phyloP scores from a whole-genome alignment of 2,113 vertebrate genomes.

The Coracopsis vasa region DNA sequence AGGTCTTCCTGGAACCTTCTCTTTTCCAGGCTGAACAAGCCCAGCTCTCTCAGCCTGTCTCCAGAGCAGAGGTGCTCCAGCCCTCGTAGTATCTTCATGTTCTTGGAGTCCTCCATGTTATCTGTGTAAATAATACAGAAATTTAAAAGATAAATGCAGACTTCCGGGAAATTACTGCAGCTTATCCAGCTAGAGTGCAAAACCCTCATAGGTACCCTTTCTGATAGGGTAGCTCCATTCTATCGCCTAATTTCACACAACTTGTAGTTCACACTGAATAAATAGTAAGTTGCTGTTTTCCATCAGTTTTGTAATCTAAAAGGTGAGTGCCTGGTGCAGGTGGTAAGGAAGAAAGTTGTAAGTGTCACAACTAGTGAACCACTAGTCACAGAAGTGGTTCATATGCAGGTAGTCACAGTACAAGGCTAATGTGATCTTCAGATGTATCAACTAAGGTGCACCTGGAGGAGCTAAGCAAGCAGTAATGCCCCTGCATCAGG shows the following conservation, averaged over 20 bases:
- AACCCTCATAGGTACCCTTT: background rate
- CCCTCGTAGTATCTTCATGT: background rate
- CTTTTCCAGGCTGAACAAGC: background rate
- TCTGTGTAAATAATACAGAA: background rate
- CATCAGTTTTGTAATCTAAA: rapidly evolving
- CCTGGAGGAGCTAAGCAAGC: background rate
- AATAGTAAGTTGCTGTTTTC: background rate
- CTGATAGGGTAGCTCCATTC: background rate
- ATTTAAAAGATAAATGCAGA: background rate
- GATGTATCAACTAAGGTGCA: background rate
- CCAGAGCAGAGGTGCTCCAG: background rate
- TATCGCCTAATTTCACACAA: background rate
- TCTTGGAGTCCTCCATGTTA: background rate
- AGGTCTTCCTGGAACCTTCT: background rate
- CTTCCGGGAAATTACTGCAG: background rate
- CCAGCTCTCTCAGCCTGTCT: background rate
- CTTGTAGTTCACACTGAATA: background rate
- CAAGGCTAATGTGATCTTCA: background rate
- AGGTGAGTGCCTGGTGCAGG: background rate
- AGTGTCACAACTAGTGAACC: background rate
- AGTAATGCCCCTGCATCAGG: background rate
- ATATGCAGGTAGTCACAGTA: background rate
- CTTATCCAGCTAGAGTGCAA: background rate
- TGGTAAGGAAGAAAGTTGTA: background rate
- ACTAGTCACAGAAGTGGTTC: background rate